A percentile compares a stretch with the other conserved stretches of the same genome.
These are phyloP conservation scores for Hyperopisus bebe DNA, from an alignment of 2,113 vertebrate genomes.

Conservation along the genomic window DNA sequence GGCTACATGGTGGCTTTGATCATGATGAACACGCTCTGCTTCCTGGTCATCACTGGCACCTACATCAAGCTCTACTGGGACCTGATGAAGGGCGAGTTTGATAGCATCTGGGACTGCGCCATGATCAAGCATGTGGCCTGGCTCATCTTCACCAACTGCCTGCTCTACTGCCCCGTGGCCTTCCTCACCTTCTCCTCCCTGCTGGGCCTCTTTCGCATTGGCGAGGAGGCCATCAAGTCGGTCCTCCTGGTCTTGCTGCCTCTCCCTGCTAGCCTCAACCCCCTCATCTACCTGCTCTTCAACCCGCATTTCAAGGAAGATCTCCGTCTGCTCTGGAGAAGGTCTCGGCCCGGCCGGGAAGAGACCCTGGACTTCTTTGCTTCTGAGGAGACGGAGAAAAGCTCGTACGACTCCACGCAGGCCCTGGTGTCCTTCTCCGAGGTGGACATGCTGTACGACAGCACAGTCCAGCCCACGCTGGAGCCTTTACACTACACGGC, in stretches of 20 bases:
- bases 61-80: conserved; percentile 86
- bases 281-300: conserved; percentile 84
- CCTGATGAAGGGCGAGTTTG: conserved; percentile 74
- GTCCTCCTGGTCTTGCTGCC: conserved; percentile 82
- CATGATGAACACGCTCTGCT: conserved; percentile 77
- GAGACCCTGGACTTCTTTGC: conserved; percentile 56
- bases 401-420: conserved; percentile 80
- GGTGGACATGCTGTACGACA: conserved; percentile 59
- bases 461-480: conserved; percentile 27
- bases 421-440: conserved; percentile 73
- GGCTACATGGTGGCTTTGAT: conserved; percentile 67
- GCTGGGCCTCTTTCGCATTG: conserved; percentile 77
- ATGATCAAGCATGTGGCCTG: conserved; percentile 91
- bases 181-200: conserved; percentile 86
- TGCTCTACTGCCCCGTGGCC: conserved; percentile 87
- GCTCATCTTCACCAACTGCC: conserved; percentile 87
- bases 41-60: conserved; percentile 75
- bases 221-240: conserved; percentile 82
- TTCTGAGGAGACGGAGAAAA: conserved; percentile 74
- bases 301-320: conserved; percentile 77
- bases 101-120: conserved; percentile 81
- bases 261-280: conserved; percentile 85
- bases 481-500: conserved; percentile 41
- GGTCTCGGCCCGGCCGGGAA: conserved; percentile 52
- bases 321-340: conserved; percentile 65